These are phyloP conservation scores for Neoniphon sammara DNA, from an alignment of 2,797 vertebrate genomes.

Conservation along the genomic window DNA sequence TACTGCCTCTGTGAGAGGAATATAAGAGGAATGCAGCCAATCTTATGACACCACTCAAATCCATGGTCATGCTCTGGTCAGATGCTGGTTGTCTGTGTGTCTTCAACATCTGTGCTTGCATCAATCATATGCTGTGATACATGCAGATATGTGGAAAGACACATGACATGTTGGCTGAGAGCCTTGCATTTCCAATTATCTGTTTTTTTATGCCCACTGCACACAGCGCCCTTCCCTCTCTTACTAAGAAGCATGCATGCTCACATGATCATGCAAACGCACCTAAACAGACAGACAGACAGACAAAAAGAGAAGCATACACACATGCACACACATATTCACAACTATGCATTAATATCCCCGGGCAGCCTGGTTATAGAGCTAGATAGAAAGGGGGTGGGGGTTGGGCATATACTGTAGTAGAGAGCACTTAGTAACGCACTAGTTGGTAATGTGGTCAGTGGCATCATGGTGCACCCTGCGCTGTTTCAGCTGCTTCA, in stretches of 20 bases:
- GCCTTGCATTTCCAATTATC: not conserved
- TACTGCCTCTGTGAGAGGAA: not conserved
- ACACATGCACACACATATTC: constrained; percentile 16
- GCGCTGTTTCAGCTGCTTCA: constrained; percentile 25
- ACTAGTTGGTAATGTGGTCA: constrained; percentile 79
- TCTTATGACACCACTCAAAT: not conserved
- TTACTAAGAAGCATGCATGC: not conserved
- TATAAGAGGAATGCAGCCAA: not conserved
- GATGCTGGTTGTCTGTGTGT: not conserved
- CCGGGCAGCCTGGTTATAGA: constrained; percentile 13
- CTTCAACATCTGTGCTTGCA: not conserved
- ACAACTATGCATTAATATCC: constrained; percentile 35
- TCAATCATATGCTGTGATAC: not conserved
- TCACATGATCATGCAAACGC: not conserved
- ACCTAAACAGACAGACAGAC: too few relatives aligned
- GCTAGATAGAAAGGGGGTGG: not conserved
- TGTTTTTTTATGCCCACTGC: not conserved
- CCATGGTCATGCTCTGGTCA: not conserved
- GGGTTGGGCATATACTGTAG: constrained; percentile 29
- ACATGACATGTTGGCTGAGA: not conserved
- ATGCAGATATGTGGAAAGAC: not conserved
- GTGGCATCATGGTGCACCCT: constrained; percentile 25
- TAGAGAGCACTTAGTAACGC: constrained; percentile 70
- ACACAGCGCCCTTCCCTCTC: not conserved
- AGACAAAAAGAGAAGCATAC: not conserved